Base-by-base conservation (phyloP, 2,888 invertebrate genomes). In the Athetis lepigone region DNA sequence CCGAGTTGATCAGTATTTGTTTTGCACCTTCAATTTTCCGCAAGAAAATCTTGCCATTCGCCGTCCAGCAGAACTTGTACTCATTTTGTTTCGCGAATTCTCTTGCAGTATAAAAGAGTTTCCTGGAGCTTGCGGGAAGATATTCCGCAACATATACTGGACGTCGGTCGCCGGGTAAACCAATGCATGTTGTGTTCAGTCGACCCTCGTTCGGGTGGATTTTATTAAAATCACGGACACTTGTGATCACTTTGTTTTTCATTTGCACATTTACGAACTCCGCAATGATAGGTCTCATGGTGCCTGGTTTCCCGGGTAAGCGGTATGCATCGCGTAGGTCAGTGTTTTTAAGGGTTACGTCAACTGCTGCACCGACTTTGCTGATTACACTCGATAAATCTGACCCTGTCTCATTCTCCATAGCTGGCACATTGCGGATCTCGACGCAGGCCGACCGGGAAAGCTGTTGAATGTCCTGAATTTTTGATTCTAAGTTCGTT, bases 41-140 rank as follows among this genome's bases (percentile, higher is more conserved):
- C 7, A 47, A 33, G 13, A 29, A 19, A 6, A 47, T 47, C 13
- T 19, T 33, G 2, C 29, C 47, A 0, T 47, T 47, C 8, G 19
- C 19, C 47, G 19, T 19, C 47, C 47, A 47, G 6, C 47, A 33
- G 4, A 33, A 47, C 18, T 29, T 47, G 7, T 29, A 47, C 7
- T 4, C 27, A 19, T 47, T 47, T 47, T 47, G 46, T 4, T 47
- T 47, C 4, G 29, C 47, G 29, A 33, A 47, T 33, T 47, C 47
- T 19, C 47, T 33, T 33, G 47, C 47, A 2, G 2, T 4, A 29
- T 47, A 18, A 19, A 47, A 47, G 2, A 29, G 46, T 29, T 46
- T 46, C 6, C 46, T 46, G 46, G 27, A 46, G 27, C 46, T 27
- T 16, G 27, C 27, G 13, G 47, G 47, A 4, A 33, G 29, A 1